phyloP scores from a whole-genome alignment of 2,113 vertebrate species.

The Eubucco bourcierii region DNA sequence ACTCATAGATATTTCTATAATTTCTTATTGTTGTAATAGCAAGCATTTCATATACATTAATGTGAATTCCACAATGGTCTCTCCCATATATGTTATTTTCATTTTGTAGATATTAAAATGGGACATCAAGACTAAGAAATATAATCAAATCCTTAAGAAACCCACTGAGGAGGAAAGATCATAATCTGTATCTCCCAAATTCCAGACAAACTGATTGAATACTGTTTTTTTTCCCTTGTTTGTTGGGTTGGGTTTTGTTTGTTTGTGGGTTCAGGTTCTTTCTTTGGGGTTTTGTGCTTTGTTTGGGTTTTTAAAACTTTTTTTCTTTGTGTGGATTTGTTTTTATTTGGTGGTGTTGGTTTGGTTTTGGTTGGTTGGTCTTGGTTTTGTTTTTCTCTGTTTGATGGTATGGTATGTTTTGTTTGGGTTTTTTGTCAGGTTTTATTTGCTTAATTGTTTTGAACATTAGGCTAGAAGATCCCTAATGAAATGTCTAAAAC shows the following conservation, averaged over 20 bases:
- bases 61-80: not conserved
- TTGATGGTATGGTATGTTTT: not conserved
- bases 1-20: not conserved
- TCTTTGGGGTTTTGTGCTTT: not conserved
- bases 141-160: not conserved
- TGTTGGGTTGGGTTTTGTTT: not conserved
- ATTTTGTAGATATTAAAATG: not conserved
- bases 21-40: not conserved
- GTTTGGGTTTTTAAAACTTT: not conserved
- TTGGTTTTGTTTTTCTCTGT: not conserved
- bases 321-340: too few relatives aligned
- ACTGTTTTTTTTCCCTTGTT: not conserved
- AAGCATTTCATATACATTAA: not conserved
- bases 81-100: not conserved
- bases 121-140: not conserved
- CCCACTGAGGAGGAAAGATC: not conserved
- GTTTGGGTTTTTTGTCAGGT: not conserved
- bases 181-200: not conserved
- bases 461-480: not conserved
- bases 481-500: not conserved
- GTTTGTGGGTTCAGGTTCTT: not conserved
- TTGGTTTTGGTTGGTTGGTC: not conserved
- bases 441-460: not conserved
- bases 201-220: not conserved
- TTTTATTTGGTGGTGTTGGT: not conserved